Percentiles rank a stretch among this genome's conserved stretches.
phyloP scores from a whole-genome alignment of 2,113 vertebrate species.

The Sorex araneus region DNA sequence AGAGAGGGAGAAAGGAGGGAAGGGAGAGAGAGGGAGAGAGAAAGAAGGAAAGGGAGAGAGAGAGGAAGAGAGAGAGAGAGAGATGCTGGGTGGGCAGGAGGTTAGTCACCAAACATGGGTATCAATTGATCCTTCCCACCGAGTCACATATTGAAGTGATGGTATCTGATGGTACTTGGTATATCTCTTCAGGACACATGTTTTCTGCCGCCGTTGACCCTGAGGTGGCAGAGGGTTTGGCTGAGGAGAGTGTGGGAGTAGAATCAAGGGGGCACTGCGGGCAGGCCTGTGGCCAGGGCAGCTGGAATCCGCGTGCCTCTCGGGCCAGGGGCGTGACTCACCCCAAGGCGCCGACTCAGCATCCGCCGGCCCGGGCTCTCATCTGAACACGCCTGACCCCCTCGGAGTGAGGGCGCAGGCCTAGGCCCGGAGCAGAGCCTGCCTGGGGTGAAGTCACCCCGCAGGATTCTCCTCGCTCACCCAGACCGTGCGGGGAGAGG shows the following conservation, averaged over 20 bases:
- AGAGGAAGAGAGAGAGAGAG: no score
- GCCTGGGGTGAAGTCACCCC: conserved; percentile 80
- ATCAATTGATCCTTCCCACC: no score
- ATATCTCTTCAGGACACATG: not conserved
- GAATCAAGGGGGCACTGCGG: not conserved
- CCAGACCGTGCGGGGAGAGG: conserved; percentile 70
- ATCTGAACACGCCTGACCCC: conserved; percentile 80
- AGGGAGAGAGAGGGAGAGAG: no score
- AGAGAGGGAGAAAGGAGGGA: no score
- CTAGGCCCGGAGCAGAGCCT: conserved; percentile 70
- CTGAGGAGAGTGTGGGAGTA: not conserved
- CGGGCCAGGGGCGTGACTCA: not conserved
- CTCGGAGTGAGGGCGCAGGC: conserved; percentile 62
- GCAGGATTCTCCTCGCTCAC: conserved; percentile 72
- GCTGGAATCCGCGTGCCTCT: not conserved
- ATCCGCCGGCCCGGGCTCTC: conserved; percentile 58
- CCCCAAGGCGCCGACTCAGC: conserved; percentile 59
- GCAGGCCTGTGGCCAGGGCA: not conserved
- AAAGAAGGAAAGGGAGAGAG: no score
- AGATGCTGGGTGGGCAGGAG: no score
- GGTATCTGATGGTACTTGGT: not conserved
- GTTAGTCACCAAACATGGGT: no score
- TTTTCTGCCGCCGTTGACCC: not conserved
- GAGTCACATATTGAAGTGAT: no score
- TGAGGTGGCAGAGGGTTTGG: not conserved